Conservation (phyloP, 2,888 invertebrate genomes). For the Harmothoe impar region DNA sequence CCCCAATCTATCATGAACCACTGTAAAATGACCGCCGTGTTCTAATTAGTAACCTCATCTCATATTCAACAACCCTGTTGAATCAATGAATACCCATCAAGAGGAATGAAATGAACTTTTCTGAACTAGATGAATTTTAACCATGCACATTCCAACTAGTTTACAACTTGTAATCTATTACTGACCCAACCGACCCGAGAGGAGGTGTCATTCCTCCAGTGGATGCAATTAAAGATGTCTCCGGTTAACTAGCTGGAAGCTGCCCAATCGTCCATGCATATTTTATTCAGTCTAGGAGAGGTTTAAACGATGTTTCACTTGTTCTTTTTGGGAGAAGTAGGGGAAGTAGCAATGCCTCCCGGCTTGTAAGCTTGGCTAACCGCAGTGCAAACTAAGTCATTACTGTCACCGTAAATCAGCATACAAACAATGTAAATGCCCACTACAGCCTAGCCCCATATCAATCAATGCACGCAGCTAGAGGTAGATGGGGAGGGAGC, state of each 20-base stretch:
- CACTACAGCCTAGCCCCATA: not conserved
- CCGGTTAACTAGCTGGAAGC: not conserved
- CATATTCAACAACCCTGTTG: not conserved
- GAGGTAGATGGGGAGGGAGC: not conserved
- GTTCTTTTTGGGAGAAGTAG: not conserved
- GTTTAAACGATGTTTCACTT: constrained; percentile 38
- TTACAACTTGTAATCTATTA: not conserved
- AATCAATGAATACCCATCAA: constrained; percentile 31
- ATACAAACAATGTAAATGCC: not conserved
- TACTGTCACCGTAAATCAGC: constrained; percentile 32
- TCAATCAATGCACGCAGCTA: not conserved
- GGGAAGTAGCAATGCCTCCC: not conserved
- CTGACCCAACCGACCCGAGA: not conserved
- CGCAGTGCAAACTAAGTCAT: constrained; percentile 1
- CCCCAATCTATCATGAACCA: too few relatives aligned
- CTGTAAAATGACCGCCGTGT: too few relatives aligned
- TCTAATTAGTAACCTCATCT: not conserved
- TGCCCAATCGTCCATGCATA: constrained; percentile 35
- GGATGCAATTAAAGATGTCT: constrained; percentile 13
- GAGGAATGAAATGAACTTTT: not conserved
- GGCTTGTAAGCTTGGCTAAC: not conserved
- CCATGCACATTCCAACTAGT: not conserved
- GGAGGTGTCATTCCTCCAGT: not conserved
- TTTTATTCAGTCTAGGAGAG: not conserved
- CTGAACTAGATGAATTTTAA: not conserved